phyloP scores from a whole-genome alignment of 2,888 invertebrate species.

The Plemyria rubiginata region DNA sequence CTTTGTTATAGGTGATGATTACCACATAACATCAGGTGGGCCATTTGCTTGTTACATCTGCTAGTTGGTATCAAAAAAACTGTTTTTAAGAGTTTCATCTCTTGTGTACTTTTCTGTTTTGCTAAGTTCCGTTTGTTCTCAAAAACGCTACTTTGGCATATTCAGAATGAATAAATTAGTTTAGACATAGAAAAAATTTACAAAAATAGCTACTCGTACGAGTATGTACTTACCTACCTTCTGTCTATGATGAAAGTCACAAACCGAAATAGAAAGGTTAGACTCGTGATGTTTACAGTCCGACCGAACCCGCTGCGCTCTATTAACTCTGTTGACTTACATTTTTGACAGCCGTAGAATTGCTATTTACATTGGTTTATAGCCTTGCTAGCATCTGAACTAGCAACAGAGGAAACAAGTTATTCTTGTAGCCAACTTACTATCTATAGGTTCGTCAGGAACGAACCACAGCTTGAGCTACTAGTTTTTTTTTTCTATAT shows the following conservation, averaged over 20 bases:
- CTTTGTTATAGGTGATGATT: too few species aligned
- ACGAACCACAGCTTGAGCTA: too few species aligned
- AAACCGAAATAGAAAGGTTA: conserved; percentile 24
- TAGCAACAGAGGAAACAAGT: too few species aligned
- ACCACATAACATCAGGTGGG: too few species aligned
- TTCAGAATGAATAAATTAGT: neutral
- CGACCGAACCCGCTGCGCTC: conserved; percentile 8
- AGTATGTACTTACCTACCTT: neutral
- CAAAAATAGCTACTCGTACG: too few species aligned
- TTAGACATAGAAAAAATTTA: neutral
- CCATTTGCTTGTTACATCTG: too few species aligned
- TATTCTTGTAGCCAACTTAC: too few species aligned
- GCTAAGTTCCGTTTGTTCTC: neutral
- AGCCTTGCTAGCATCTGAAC: neutral
- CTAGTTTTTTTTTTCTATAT: too few species aligned
- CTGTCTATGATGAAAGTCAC: conserved; percentile 7
- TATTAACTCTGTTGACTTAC: conserved; percentile 10
- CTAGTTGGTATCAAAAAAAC: too few species aligned
- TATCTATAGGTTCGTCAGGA: too few species aligned
- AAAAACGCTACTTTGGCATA: neutral
- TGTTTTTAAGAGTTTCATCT: too few species aligned
- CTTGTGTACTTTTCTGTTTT: too few species aligned
- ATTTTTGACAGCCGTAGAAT: conserved; percentile 6
- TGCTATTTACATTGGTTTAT: neutral
- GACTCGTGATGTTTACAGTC: conserved; percentile 19